Percentiles rank a stretch among this genome's conserved stretches.
Conservation (phyloP, 2,888 invertebrate genomes). For the Ernsta delagoae region DNA sequence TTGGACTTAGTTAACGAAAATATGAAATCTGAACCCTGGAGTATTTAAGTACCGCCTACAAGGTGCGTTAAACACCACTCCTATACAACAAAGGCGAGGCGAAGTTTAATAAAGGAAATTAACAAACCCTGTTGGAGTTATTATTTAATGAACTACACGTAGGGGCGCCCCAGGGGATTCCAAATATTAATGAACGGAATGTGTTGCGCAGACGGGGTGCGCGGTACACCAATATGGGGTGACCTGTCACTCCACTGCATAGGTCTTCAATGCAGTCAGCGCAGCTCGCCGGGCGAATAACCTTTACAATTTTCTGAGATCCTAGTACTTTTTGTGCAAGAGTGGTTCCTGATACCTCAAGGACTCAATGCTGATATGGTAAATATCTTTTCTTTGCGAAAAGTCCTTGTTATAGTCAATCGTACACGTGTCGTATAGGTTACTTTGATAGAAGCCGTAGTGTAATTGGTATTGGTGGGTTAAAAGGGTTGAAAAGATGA, state of each 20-base stretch:
- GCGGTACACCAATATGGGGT: constrained; percentile 15
- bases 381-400: too few species aligned
- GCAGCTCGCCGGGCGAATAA: constrained; percentile 22
- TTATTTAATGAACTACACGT: constrained; percentile 25
- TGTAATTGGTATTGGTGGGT: too few species aligned
- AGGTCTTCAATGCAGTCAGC: constrained; percentile 31
- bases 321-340: constrained; percentile 1
- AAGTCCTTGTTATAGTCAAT: too few species aligned
- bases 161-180: constrained; percentile 29
- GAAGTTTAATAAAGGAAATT: constrained; percentile 27
- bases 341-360: too few species aligned
- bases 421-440: too few species aligned
- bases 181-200: constrained; percentile 29
- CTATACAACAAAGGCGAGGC: neutral
- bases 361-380: too few species aligned
- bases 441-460: too few species aligned
- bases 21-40: too few species aligned
- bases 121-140: constrained; percentile 24
- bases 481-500: too few species aligned
- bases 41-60: neutral
- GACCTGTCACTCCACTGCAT: constrained; percentile 33
- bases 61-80: constrained; percentile 10
- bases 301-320: constrained; percentile 7
- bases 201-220: constrained; percentile 34
- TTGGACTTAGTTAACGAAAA: too few species aligned